phyloP scores from a whole-genome alignment of 1,140 invertebrate species.

The Lordiphosa stackelbergi region DNA sequence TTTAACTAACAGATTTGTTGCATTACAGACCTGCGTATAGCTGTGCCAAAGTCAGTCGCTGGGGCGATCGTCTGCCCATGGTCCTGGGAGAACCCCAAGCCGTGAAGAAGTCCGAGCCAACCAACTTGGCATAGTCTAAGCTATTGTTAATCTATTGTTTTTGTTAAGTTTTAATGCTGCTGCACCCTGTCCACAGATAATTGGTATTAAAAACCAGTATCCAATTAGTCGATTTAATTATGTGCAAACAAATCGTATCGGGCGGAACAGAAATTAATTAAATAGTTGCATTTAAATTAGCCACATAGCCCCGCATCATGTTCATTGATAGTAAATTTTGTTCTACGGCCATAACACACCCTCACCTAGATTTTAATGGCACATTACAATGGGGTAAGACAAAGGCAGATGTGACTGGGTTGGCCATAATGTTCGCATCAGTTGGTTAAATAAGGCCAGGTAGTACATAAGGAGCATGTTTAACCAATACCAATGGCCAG shows the following conservation, averaged over 20 bases:
- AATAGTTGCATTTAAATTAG: constrained; percentile 63
- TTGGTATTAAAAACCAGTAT: constrained; percentile 41
- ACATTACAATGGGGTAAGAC: constrained; percentile 23
- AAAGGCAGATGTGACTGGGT: constrained; percentile 32
- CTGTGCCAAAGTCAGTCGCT: constrained; percentile 83
- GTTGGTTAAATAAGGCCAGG: constrained; percentile 30
- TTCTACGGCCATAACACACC: constrained; percentile 47
- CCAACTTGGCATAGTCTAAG: constrained; percentile 31
- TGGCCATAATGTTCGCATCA: constrained; percentile 28
- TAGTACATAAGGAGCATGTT: constrained; percentile 21
- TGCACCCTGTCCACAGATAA: constrained; percentile 14
- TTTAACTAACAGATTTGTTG: constrained; percentile 5
- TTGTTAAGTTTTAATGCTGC: constrained; percentile 20
- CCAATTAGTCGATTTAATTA: constrained; percentile 66
- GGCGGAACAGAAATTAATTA: constrained; percentile 59
- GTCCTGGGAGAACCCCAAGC: constrained; percentile 59
- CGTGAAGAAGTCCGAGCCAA: constrained; percentile 8
- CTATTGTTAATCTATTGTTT: constrained; percentile 18
- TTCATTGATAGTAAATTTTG: constrained; percentile 56
- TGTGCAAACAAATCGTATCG: constrained; percentile 64
- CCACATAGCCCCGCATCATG: constrained; percentile 21
- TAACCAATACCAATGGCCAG: constrained; percentile 40
- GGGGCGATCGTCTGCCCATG: constrained; percentile 86
- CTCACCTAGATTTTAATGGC: constrained; percentile 51
- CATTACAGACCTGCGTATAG: constrained; percentile 80